These are phyloP conservation scores for Montipora sp. DNA, from an alignment of 64 coral and sea anemone species.

Conservation along the genomic window DNA sequence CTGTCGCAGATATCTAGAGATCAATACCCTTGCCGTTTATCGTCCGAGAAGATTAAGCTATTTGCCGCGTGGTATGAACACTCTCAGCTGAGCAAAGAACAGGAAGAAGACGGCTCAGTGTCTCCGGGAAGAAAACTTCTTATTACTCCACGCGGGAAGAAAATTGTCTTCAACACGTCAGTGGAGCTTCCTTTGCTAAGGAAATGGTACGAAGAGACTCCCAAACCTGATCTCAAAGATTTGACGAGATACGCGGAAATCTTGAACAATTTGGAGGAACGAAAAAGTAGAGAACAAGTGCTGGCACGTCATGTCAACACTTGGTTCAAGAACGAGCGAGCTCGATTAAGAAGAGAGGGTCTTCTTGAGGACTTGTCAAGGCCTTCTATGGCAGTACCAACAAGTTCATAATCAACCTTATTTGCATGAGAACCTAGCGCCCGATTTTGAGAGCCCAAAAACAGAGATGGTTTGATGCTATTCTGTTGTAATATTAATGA, in stretches of 20 bases:
- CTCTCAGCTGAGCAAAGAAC: conserved; percentile 69
- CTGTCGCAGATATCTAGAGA: conserved; percentile 97
- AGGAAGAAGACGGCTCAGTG: conserved; percentile 60
- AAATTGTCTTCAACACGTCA: conserved; percentile 91
- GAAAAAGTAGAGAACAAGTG: conserved; percentile 77
- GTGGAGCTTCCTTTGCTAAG: conserved; percentile 88
- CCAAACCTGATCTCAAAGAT: conserved; percentile 84
- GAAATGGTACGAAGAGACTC: conserved; percentile 86
- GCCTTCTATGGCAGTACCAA: conserved; percentile 75
- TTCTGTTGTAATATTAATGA: no score
- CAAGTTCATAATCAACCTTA: not conserved
- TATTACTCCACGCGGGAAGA: conserved; percentile 79
- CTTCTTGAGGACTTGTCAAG: conserved; percentile 89
- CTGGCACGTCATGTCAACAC: conserved; percentile 91
- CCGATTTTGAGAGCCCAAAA: no score
- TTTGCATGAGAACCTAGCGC: not conserved
- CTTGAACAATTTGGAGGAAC: conserved; percentile 83
- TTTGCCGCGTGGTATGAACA: conserved; percentile 96
- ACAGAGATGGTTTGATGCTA: no score
- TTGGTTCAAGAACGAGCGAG: conserved; percentile 99
- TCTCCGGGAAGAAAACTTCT: conserved; percentile 69
- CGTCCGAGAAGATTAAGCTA: conserved; percentile 89
- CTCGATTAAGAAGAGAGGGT: conserved; percentile 78
- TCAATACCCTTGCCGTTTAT: conserved; percentile 91
- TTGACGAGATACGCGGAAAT: conserved; percentile 81